Conservation (phyloP, 2,888 invertebrate genomes). For the Isoperla grammatica region DNA sequence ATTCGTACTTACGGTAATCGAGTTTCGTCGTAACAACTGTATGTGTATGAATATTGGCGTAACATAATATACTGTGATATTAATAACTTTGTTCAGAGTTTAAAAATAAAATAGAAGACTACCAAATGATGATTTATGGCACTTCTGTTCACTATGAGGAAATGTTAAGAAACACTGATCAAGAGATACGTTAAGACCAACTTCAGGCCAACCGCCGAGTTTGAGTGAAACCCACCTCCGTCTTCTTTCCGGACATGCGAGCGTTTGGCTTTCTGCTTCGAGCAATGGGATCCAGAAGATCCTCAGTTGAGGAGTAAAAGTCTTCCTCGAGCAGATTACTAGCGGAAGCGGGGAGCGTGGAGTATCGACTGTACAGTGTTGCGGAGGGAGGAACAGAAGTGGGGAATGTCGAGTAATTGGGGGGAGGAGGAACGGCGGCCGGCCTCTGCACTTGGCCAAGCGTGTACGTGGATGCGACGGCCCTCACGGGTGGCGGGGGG, state of each 20-base stretch:
- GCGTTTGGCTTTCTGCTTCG: slow-evolving; percentile 32
- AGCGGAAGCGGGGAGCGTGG: slow-evolving; percentile 44
- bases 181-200: too few species aligned
- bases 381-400: slow-evolving; percentile 43
- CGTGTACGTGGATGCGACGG: slow-evolving; percentile 48
- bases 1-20: too few species aligned
- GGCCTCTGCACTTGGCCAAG: slow-evolving; percentile 34
- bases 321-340: slow-evolving; percentile 25
- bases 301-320: slow-evolving; percentile 29
- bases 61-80: too few species aligned
- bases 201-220: too few species aligned
- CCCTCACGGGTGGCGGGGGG: slow-evolving; percentile 36
- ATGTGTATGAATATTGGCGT: too few species aligned
- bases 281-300: slow-evolving; percentile 32
- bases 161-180: too few species aligned
- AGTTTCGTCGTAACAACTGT: too few species aligned
- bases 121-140: too few species aligned
- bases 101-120: too few species aligned
- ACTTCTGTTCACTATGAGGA: too few species aligned
- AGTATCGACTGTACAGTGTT: slow-evolving; percentile 48
- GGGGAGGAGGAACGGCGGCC: neutral
- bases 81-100: too few species aligned
- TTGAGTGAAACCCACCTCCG: slow-evolving; percentile 29
- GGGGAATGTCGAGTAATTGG: slow-evolving; percentile 27
- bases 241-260: slow-evolving; percentile 29